Evolutionary conservation across 2,888 invertebrate genomes (phyloP).

Genomic region (Lingula anatina): DNA sequence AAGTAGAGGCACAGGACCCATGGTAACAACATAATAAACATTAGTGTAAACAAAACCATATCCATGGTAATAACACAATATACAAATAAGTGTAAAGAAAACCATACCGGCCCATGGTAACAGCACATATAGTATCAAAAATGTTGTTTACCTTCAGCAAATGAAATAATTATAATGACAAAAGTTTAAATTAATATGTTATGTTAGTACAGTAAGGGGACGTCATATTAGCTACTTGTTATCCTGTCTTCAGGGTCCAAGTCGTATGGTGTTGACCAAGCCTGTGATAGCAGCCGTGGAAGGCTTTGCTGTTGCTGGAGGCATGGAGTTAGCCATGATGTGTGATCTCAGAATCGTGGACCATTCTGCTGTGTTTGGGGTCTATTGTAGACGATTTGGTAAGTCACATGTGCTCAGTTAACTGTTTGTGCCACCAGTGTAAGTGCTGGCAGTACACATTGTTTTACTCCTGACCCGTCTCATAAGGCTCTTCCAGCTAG

Average conservation of each 20-base stretch:
- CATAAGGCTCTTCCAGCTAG: no score
- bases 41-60: background rate
- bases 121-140: background rate
- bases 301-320: slow-evolving; percentile 85
- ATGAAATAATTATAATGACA: background rate
- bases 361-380: slow-evolving; percentile 79
- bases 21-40: slow-evolving; percentile 46
- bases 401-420: no score
- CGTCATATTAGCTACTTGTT: no score
- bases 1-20: slow-evolving; percentile 53
- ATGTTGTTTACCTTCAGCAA: background rate
- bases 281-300: slow-evolving; percentile 84
- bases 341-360: slow-evolving; percentile 88
- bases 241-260: slow-evolving; percentile 53
- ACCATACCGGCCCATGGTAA: no score
- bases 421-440: no score
- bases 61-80: no score
- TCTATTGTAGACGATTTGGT: slow-evolving; percentile 83
- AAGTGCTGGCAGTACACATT: no score
- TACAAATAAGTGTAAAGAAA: no score
- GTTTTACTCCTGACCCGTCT: no score
- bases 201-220: no score
- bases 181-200: background rate
- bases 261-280: slow-evolving; percentile 70
- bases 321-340: slow-evolving; percentile 83